phyloP scores from a whole-genome alignment of 2,888 invertebrate genomes.

The Himalopsyche anomala region DNA sequence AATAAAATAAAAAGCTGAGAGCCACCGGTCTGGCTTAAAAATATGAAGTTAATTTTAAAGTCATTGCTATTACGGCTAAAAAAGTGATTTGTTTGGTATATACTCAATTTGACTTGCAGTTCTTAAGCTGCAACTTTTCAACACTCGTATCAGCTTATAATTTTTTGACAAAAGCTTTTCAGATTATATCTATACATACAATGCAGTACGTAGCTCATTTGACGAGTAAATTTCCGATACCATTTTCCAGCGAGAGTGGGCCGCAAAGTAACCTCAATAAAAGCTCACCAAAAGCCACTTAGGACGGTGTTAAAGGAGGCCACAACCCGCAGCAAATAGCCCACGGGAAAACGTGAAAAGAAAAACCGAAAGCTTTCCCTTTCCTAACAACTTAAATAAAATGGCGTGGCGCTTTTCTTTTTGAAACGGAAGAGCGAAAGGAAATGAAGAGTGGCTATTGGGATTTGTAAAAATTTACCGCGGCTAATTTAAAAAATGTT shows the following conservation, averaged over 20 bases:
- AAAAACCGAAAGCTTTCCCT: constrained; percentile 31
- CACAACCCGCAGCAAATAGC: constrained; percentile 18
- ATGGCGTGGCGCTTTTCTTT: constrained; percentile 12
- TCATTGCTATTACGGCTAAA: no score
- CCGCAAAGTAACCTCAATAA: constrained; percentile 26
- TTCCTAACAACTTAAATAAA: constrained; percentile 30
- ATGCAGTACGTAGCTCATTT: constrained; percentile 4
- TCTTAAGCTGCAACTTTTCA: no score
- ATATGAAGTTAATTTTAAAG: no score
- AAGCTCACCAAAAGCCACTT: constrained; percentile 21
- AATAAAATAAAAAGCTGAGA: no score
- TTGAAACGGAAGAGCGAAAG: constrained; percentile 21
- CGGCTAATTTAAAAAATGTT: constrained; percentile 2
- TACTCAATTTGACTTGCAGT: no score
- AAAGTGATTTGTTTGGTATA: no score
- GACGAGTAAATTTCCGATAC: constrained; percentile 21
- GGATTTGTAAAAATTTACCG: constrained; percentile 26
- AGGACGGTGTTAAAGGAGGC: constrained; percentile 31
- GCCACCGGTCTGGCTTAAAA: no score
- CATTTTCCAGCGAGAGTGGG: constrained; percentile 20
- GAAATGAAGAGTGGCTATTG: constrained; percentile 15
- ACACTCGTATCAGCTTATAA: no score
- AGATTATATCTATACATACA: neutral
- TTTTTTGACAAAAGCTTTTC: constrained; percentile 2
- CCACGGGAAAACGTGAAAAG: constrained; percentile 30